Evolutionary conservation across 2,113 vertebrate genomes (phyloP).

Genomic region (Pagrus major): DNA sequence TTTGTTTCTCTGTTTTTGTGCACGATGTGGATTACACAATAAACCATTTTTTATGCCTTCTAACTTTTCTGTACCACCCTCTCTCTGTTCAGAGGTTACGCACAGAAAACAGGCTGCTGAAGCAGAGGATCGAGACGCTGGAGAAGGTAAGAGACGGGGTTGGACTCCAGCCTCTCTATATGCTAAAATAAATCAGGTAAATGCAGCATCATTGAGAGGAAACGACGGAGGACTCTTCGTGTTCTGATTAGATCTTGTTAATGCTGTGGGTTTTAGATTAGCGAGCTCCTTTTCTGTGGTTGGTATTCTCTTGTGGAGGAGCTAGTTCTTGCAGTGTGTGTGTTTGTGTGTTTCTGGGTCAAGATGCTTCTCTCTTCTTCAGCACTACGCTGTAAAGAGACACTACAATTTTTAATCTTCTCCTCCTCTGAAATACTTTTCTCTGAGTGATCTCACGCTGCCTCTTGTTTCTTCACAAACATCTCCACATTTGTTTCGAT

Average conservation of each 20-base stretch:
- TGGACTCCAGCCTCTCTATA: conserved; percentile 1
- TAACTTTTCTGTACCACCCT: not conserved
- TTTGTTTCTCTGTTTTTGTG: not conserved
- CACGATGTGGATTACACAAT: not conserved
- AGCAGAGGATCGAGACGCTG: conserved; percentile 95
- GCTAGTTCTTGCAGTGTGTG: not conserved
- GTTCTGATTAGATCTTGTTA: not conserved
- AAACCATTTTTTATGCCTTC: too few relatives aligned
- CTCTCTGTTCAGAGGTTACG: conserved; percentile 86
- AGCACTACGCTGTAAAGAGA: not conserved
- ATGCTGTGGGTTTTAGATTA: not conserved
- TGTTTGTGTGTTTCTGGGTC: not conserved
- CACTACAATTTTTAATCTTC: conserved; percentile 12
- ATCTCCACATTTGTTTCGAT: conserved; percentile 16
- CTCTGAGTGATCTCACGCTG: conserved; percentile 41
- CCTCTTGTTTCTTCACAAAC: conserved; percentile 31
- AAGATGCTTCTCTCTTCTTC: conserved; percentile 13
- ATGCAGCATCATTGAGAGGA: not conserved
- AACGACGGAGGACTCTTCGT: not conserved
- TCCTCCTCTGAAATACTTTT: conserved; percentile 26
- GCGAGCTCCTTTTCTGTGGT: not conserved
- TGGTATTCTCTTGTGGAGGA: not conserved
- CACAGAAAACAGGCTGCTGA: conserved; percentile 94
- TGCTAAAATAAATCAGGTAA: conserved; percentile 15
- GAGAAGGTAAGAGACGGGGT: conserved; percentile 89